These are phyloP conservation scores for Isurus oxyrinchus DNA, from an alignment of 2,113 vertebrate genomes.

Conservation along the genomic window DNA sequence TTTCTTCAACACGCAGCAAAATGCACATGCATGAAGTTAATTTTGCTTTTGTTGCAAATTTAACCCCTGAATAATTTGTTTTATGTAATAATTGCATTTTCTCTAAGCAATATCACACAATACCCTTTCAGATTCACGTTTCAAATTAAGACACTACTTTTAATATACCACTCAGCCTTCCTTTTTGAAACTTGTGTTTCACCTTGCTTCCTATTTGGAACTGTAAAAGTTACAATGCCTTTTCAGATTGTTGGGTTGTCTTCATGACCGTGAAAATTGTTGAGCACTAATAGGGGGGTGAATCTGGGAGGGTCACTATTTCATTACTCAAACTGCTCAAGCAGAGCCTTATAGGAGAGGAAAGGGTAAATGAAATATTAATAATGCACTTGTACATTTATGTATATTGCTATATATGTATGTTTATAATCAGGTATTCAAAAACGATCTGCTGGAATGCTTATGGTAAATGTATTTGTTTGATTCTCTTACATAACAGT, in stretches of 20 bases:
- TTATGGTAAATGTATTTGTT: too few relatives aligned
- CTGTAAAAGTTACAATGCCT: not conserved
- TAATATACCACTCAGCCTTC: not conserved
- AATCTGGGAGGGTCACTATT: not conserved
- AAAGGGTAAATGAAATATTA: not conserved
- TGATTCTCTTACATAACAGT: too few relatives aligned
- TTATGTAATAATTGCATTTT: not conserved
- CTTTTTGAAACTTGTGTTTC: not conserved
- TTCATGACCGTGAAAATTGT: not conserved
- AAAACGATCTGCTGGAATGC: too few relatives aligned
- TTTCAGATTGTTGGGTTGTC: not conserved
- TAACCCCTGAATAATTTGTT: not conserved
- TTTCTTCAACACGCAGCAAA: not conserved
- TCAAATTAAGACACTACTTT: not conserved
- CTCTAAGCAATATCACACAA: not conserved
- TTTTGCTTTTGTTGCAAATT: not conserved
- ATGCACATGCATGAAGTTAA: not conserved
- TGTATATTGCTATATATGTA: too few relatives aligned
- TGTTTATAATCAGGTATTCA: too few relatives aligned
- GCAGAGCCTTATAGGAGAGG: not conserved
- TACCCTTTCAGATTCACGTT: not conserved
- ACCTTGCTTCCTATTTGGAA: not conserved
- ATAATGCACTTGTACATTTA: not conserved
- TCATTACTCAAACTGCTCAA: not conserved
- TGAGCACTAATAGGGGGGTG: not conserved